Evolutionary conservation across 2,888 invertebrate genomes (phyloP), one percentile per base, ranked within the genome.

Genomic region (Nysson spinosus): DNA sequence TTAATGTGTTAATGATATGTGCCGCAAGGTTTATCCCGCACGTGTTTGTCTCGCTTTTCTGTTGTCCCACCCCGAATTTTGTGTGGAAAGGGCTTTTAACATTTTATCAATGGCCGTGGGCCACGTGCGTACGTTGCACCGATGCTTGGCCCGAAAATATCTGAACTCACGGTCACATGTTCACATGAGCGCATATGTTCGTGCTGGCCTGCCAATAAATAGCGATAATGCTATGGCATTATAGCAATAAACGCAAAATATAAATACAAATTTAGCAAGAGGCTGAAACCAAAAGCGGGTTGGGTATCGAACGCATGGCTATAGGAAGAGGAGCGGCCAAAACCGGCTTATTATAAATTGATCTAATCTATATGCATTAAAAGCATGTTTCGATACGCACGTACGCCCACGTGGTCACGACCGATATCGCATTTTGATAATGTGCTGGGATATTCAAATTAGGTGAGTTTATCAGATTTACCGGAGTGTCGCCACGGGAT

Each of bases 291-390:
- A 65, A 69, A 69, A 66, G 65, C 75, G 74, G 69, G 65, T 49
- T 58, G 69, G 64, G 49, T 43, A 39, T 28, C 22, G n/a, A n/a
- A n/a, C n/a, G n/a, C n/a, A 24, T 22, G 11, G 17, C 26, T 49
- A 47, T 20, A 19, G 67, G 34, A 19, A 30, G 44, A 20, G 51
- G 14, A n/a, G 26, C 19, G 20, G 66, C 46, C 73, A 75, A 79
- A 83, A 83, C 81, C 82, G 80, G 83, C 82, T 85, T 83, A 85
- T 83, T 85, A 83, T 82, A 83, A 84, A 85, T 85, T 84, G 82
- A 85, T 84, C 83, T 84, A 85, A 85, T 85, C 85, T 84, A 81
- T 85, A 85, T 84, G 85, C 83, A 84, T 84, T 84, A 83, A 83
- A 84, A 83, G 80, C 83, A 71, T 78, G 83, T 80, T 78, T 74